These are phyloP conservation scores for Drosophila leonis DNA, from an alignment of 2,888 invertebrate species.

Conservation along the genomic window DNA sequence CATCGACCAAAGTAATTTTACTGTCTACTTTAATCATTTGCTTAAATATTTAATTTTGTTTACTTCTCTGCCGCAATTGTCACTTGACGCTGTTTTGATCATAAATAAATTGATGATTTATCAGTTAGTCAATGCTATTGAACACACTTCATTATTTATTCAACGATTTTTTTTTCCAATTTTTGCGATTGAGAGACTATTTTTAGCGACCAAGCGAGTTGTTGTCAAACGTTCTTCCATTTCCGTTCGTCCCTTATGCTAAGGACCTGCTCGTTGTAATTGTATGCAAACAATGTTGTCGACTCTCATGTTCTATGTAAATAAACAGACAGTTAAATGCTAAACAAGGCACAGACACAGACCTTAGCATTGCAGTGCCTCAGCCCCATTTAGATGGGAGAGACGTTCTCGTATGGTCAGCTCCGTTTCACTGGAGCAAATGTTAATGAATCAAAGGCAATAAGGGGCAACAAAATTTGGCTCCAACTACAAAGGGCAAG, in stretches of 20 bases:
- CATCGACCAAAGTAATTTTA: not conserved
- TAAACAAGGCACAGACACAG: constrained; percentile 60
- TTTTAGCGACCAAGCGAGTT: constrained; percentile 10
- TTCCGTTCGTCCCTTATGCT: constrained; percentile 9
- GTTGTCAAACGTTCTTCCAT: not conserved
- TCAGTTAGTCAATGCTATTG: constrained; percentile 14
- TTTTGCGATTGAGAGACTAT: not conserved
- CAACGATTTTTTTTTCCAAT: not conserved
- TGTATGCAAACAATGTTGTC: constrained; percentile 78
- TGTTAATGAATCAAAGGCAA: constrained; percentile 78
- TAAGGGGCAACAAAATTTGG: constrained; percentile 54
- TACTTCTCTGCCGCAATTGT: not conserved
- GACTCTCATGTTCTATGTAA: constrained; percentile 80
- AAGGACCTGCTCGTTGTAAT: constrained; percentile 55
- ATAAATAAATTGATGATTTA: constrained; percentile 17
- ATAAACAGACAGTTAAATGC: constrained; percentile 72
- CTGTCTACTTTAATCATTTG: not conserved
- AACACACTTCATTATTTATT: constrained; percentile 18
- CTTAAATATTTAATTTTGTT: constrained; percentile 8
- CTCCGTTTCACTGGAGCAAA: constrained; percentile 48
- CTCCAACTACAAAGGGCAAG: constrained; percentile 51
- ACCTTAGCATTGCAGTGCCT: constrained; percentile 32
- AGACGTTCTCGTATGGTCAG: constrained; percentile 22
- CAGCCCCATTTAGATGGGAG: constrained; percentile 1
- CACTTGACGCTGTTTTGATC: constrained; percentile 7